Evolutionary conservation across 2,797 vertebrate genomes (phyloP).

Genomic region (Enoplosus armatus): DNA sequence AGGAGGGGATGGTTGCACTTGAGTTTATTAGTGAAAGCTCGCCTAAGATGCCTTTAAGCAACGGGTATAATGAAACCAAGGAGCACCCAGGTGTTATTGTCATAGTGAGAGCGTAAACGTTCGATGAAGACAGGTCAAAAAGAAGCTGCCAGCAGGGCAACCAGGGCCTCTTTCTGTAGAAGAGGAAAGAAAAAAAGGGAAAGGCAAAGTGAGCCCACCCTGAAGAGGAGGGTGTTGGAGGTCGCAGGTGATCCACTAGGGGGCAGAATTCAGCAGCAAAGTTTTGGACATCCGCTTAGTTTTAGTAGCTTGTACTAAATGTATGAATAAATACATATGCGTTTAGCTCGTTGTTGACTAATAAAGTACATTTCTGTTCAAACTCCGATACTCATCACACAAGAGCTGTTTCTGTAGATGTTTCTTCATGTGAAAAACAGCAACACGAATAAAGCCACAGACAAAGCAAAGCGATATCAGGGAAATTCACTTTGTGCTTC

Average conservation of each 20-base stretch:
- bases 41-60: neutral
- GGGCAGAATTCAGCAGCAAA: slow-evolving; percentile 24
- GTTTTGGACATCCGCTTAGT: neutral
- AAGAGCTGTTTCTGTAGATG: neutral
- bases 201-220: neutral
- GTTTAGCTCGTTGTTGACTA: neutral
- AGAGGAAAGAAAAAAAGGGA: neutral
- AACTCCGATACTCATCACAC: neutral
- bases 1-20: neutral
- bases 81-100: neutral
- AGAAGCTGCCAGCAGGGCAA: neutral
- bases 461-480: neutral
- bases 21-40: neutral
- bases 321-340: neutral
- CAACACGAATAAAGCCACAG: neutral
- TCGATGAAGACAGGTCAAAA: neutral
- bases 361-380: neutral
- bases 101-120: neutral
- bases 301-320: neutral
- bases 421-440: neutral
- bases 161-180: neutral
- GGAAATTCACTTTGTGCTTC: too few relatives aligned
- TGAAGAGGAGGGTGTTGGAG: neutral
- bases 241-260: neutral
- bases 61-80: neutral